These are phyloP conservation scores for Coryphaenoides rupestris DNA, from an alignment of 2,113 vertebrate species.

Conservation along the genomic window DNA sequence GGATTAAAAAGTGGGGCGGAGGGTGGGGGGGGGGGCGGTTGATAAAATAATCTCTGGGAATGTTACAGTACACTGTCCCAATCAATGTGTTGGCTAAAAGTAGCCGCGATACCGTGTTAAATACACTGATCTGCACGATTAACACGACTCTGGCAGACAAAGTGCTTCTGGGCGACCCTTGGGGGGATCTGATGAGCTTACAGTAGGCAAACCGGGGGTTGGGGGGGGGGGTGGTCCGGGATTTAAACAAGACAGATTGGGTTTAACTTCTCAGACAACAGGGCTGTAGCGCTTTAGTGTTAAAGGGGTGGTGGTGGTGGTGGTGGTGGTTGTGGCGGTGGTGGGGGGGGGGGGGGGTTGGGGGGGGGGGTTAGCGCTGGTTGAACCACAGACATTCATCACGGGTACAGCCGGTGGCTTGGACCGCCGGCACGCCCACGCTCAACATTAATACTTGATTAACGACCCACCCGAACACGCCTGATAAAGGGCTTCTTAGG, in stretches of 20 bases:
- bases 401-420: slow-evolving; percentile 52
- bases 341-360: no score
- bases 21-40: slow-evolving; percentile 18
- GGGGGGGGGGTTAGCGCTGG: no score
- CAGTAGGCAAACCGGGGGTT: slow-evolving; percentile 38
- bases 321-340: no score
- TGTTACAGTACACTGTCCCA: slow-evolving; percentile 50
- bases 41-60: slow-evolving; percentile 59
- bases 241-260: slow-evolving; percentile 66
- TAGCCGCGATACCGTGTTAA: slow-evolving; percentile 62
- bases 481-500: slow-evolving; percentile 61
- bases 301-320: slow-evolving; percentile 45
- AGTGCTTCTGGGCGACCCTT: slow-evolving; percentile 47
- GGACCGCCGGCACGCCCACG: slow-evolving; percentile 56
- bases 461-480: slow-evolving; percentile 65
- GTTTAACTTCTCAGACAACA: slow-evolving; percentile 40
- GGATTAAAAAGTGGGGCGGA: no score
- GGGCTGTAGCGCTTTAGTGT: slow-evolving; percentile 55
- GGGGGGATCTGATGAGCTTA: slow-evolving; percentile 54
- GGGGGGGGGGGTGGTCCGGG: slow-evolving; percentile 39
- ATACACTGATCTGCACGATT: slow-evolving; percentile 67
- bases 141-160: slow-evolving; percentile 54
- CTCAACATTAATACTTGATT: slow-evolving; percentile 71
- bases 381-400: slow-evolving; percentile 61
- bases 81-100: slow-evolving; percentile 55